These are phyloP conservation scores for Acromyrmex echinatior DNA, from an alignment of 1,140 invertebrate species.

Conservation along the genomic window DNA sequence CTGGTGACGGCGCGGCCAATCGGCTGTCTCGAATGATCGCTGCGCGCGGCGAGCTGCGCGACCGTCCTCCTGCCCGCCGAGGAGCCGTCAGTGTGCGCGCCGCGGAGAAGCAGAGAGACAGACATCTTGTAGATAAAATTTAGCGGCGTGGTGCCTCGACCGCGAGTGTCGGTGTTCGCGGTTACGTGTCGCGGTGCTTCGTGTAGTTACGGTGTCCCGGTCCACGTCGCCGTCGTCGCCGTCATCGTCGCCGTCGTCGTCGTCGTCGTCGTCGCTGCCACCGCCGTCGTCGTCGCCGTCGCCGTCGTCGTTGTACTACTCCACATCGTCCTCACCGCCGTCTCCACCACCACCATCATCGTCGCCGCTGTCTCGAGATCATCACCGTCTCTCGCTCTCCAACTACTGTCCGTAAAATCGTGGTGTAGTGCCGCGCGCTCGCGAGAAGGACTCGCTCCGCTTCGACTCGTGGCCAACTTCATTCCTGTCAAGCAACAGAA, in stretches of 20 bases:
- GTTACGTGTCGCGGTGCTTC: constrained; percentile 77
- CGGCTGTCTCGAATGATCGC: too few species aligned
- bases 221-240: constrained; percentile 65
- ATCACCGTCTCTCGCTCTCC: constrained; percentile 12
- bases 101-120: constrained; percentile 79
- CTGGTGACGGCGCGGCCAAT: too few species aligned
- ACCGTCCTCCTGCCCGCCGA: constrained; percentile 46
- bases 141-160: constrained; percentile 82
- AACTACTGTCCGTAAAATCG: constrained; percentile 9
- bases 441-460: constrained; percentile 39
- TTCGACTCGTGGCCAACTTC: neutral
- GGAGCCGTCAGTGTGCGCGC: constrained; percentile 81
- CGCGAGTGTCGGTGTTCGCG: constrained; percentile 80
- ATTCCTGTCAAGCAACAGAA: constrained; percentile 4
- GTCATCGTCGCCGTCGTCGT: neutral
- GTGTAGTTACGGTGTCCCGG: constrained; percentile 72
- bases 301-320: constrained; percentile 22
- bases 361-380: constrained; percentile 8
- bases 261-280: neutral
- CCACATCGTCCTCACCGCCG: constrained; percentile 25
- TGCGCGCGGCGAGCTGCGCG: too few species aligned
- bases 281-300: neutral
- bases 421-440: constrained; percentile 20
- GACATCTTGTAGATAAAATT: constrained; percentile 85
- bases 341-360: neutral